Conservation (phyloP, 2,113 vertebrate species). For the Campylomormyrus numenius region DNA sequence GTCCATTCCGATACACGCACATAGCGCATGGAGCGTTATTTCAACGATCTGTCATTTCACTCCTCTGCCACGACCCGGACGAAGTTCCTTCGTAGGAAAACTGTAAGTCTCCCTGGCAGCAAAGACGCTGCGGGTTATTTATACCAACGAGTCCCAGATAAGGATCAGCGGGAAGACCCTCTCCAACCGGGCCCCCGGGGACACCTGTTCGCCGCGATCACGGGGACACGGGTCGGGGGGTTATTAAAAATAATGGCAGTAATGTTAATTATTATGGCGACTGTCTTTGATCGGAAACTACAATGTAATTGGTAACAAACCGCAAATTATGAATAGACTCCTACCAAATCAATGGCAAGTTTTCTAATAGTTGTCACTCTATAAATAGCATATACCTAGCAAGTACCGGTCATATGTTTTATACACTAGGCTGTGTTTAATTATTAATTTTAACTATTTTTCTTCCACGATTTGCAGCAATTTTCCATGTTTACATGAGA, state of each 20-base stretch:
- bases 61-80: background rate
- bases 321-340: background rate
- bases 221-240: background rate
- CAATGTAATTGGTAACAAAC: background rate
- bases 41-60: background rate
- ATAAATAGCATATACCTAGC: background rate
- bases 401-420: background rate
- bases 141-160: slow-evolving; percentile 23
- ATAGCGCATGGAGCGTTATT: background rate
- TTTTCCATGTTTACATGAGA: background rate
- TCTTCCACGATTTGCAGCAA: background rate
- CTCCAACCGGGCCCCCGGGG: background rate
- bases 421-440: background rate
- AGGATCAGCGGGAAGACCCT: background rate
- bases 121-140: slow-evolving; percentile 21
- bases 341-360: background rate
- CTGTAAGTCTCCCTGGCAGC: background rate
- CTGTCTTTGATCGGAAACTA: background rate
- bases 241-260: slow-evolving; percentile 13
- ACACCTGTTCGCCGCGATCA: slow-evolving; percentile 36
- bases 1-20: background rate
- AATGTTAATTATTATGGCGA: background rate
- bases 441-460: background rate
- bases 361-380: background rate
- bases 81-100: background rate